These are phyloP conservation scores for Catalaphyllia jardinei DNA, from an alignment of 64 coral and sea anemone genomes.

Conservation along the genomic window DNA sequence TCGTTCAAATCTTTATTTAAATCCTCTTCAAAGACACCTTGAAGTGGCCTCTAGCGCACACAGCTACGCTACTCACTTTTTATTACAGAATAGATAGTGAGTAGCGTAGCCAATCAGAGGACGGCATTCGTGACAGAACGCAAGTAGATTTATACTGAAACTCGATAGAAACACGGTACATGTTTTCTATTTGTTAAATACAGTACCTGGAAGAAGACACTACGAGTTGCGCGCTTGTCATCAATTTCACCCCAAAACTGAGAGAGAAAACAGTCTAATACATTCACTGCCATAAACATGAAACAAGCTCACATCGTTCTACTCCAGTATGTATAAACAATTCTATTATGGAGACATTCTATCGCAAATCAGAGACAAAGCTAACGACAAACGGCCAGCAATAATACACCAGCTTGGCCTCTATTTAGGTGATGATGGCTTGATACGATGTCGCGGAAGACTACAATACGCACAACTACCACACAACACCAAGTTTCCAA, in stretches of 20 bases:
- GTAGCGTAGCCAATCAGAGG: too few species aligned
- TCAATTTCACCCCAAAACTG: not conserved
- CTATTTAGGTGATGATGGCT: too few species aligned
- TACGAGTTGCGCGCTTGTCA: not conserved
- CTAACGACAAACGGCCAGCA: not conserved
- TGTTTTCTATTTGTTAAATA: too few species aligned
- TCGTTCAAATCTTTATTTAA: too few species aligned
- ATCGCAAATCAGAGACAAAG: not conserved
- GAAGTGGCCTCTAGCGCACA: too few species aligned
- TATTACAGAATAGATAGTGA: too few species aligned
- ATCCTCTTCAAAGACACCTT: too few species aligned
- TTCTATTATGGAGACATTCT: constrained; percentile 64
- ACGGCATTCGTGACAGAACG: too few species aligned
- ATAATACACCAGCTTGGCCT: too few species aligned
- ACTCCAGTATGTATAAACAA: constrained; percentile 69
- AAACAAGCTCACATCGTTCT: constrained; percentile 59
- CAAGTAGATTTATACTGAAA: too few species aligned
- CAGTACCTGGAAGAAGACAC: not conserved
- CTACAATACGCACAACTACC: constrained; percentile 44
- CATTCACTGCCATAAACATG: constrained; percentile 52
- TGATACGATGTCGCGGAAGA: constrained; percentile 41
- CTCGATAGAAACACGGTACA: too few species aligned
- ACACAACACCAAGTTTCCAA: constrained; percentile 46
- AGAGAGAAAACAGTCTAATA: constrained; percentile 20
- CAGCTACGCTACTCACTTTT: too few species aligned